Evolutionary conservation across 2,888 invertebrate species (phyloP).

Genomic region (Athrips mouffetella): DNA sequence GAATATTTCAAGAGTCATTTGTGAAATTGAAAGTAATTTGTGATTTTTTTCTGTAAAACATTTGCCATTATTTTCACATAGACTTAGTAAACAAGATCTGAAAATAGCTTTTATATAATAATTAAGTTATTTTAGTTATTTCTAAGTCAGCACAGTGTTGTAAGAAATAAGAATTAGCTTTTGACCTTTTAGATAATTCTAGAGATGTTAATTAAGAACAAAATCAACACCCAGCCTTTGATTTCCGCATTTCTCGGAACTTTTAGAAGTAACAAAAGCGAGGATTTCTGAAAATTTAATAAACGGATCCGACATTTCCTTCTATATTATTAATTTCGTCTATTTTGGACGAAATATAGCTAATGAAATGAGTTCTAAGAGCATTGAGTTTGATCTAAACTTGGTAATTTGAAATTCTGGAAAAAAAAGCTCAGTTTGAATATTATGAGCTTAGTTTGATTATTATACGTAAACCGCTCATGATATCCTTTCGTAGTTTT

Average conservation of each 20-base stretch:
- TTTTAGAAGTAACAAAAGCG: background rate
- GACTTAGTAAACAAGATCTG: no score
- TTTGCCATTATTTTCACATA: no score
- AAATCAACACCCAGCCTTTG: background rate
- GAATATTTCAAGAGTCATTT: no score
- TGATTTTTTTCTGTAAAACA: no score
- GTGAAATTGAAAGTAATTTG: no score
- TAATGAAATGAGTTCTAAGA: background rate
- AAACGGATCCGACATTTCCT: conserved; percentile 3
- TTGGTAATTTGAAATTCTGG: no score
- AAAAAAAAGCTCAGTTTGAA: no score
- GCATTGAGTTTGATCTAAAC: background rate
- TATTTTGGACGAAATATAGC: background rate
- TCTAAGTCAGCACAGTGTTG: background rate
- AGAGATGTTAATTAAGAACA: conserved; percentile 4
- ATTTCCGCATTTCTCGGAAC: background rate
- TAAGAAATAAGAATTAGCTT: background rate
- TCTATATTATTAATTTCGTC: background rate
- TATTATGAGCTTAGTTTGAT: no score
- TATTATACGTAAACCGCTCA: no score
- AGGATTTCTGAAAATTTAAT: background rate
- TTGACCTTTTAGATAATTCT: background rate
- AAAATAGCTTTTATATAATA: no score
- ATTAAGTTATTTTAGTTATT: background rate
- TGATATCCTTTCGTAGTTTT: no score